Conservation (phyloP, 2,888 invertebrate species). For the Empis stercorea region DNA sequence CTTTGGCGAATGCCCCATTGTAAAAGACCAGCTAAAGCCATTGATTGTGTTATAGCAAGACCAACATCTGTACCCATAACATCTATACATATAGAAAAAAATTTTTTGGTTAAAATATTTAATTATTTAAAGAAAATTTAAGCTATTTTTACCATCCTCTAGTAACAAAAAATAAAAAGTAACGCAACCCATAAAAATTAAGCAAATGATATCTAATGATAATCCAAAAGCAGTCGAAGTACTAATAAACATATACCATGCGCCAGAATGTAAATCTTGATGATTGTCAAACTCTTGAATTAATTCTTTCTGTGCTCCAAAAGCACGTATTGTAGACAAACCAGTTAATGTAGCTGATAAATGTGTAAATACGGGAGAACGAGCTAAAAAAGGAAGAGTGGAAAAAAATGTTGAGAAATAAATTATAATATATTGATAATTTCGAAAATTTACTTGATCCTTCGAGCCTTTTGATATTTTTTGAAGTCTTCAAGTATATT, state of each 20-base stretch:
- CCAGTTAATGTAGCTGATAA: slow-evolving; percentile 62
- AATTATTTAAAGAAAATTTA: neutral
- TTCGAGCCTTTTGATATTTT: slow-evolving; percentile 52
- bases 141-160: slow-evolving; percentile 14
- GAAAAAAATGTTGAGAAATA: no score
- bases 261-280: slow-evolving; percentile 51
- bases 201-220: slow-evolving; percentile 50
- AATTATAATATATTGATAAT: no score
- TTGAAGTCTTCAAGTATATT: slow-evolving; percentile 53
- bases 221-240: slow-evolving; percentile 52
- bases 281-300: slow-evolving; percentile 45
- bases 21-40: slow-evolving; percentile 39
- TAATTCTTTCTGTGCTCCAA: slow-evolving; percentile 49
- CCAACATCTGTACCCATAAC: slow-evolving; percentile 37
- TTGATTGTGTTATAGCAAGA: slow-evolving; percentile 41
- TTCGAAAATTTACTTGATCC: slow-evolving; percentile 50
- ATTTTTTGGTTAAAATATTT: neutral
- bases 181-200: slow-evolving; percentile 47
- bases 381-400: slow-evolving; percentile 38
- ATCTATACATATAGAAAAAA: slow-evolving; percentile 2
- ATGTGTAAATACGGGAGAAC: slow-evolving; percentile 70
- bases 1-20: slow-evolving; percentile 65
- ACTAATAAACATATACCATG: slow-evolving; percentile 52
- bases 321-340: slow-evolving; percentile 60
- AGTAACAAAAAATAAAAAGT: slow-evolving; percentile 48